Evolutionary conservation across 2,113 vertebrate species (phyloP), one percentile per base, ranked within the genome.

Genomic region (Nettapus auritus): DNA sequence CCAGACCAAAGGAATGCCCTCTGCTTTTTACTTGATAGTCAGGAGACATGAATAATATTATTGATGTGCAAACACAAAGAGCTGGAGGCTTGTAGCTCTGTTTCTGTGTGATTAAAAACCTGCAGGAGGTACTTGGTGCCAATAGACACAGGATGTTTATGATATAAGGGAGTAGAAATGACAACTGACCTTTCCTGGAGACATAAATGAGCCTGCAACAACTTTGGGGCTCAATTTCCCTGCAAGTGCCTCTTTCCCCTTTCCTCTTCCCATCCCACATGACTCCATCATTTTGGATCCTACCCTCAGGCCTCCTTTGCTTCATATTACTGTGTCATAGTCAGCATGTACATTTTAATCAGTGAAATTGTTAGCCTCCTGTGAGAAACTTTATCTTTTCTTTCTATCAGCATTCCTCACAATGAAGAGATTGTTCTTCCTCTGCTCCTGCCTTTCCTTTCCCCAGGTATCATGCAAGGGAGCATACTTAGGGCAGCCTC

Each of bases 81-180:
- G 79, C 86, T 95, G 53, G 83, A 96, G 90, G 80, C 69, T 94
- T 82, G 34, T 85, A 87, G 93, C 79, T 82, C 80, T 82, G 52
- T 86, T 95, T 93, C 80, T 81, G 21, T 73, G 59, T 96, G 80
- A 95, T 89, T 94, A 96, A 96, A 96, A 86, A 82, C 57, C 83
- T 89, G 67, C 83, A 92, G 88, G 88, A 93, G 80, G 85, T 88
- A 88, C 60, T 86, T 81, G n/a, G 53, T 92, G 92, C 57, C 77
- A 78, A 77, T 21, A 86, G 60, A 69, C 73, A 84, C 69, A 62
- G 55, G 66, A 46, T 90, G 83, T 82, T 96, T 90, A 76, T 86
- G 77, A 90, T 68, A 52, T 71, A 94, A 95, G 29, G 13, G 28
- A 89, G 52, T 3, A 63, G 46, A 95, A 94, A 88, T 88, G 85